A percentile compares a stretch with the other conserved stretches of the same genome.
These are phyloP conservation scores for Setipinna tenuifilis DNA, from an alignment of 2,797 vertebrate genomes.

Conservation along the genomic window DNA sequence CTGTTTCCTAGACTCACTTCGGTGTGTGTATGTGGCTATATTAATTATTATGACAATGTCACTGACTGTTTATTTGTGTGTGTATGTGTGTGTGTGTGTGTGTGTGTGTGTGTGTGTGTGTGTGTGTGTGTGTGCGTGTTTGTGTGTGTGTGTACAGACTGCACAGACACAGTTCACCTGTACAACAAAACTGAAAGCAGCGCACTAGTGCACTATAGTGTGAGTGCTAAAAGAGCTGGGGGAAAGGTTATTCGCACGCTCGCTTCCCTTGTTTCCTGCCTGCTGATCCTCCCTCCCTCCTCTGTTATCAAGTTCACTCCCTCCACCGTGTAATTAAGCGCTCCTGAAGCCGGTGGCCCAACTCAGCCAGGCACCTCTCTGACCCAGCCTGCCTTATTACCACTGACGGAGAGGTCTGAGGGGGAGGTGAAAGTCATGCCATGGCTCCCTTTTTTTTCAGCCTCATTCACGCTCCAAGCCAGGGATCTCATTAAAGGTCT, in stretches of 20 bases:
- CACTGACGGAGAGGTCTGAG: background rate
- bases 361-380: background rate
- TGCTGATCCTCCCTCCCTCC: conserved; percentile 46
- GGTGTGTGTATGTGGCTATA: background rate
- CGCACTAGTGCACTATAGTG: conserved; percentile 16
- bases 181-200: background rate
- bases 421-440: conserved; percentile 18
- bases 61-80: background rate
- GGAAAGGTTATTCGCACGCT: conserved; percentile 31
- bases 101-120: background rate
- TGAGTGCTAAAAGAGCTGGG: conserved; percentile 11
- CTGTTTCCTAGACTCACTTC: background rate
- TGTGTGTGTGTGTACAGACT: background rate
- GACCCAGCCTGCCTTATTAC: background rate
- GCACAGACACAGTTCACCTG: conserved; percentile 17
- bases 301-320: conserved; percentile 74
- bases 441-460: background rate
- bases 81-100: background rate
- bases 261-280: background rate
- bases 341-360: conserved; percentile 58
- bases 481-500: background rate
- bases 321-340: conserved; percentile 73
- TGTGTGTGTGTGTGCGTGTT: background rate
- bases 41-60: background rate
- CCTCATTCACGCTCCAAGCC: background rate